Conservation (phyloP, 2,113 vertebrate genomes). For the Sciurus niger region DNA sequence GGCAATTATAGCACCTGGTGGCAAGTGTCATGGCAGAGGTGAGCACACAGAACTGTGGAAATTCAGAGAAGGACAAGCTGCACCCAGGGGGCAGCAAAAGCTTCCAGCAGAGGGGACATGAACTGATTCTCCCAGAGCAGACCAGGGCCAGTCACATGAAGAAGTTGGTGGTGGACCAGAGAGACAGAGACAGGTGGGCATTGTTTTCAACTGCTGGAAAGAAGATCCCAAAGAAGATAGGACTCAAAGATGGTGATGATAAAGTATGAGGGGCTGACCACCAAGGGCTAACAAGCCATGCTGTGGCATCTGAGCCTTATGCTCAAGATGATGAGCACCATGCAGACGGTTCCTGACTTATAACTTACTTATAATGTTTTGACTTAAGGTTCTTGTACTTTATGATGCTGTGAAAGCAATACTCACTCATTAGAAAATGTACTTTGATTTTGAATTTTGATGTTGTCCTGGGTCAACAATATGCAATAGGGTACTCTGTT, state of each 20-base stretch:
- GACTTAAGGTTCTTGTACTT: neutral
- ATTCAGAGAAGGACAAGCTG: neutral
- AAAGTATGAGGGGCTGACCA: neutral
- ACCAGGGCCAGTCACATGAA: fast-evolving
- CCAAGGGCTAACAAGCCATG: neutral
- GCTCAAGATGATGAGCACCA: neutral
- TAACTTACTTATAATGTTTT: neutral
- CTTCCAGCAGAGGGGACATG: neutral
- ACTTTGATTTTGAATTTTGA: neutral
- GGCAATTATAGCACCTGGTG: neutral
- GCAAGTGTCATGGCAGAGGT: neutral
- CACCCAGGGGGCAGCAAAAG: neutral
- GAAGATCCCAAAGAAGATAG: neutral
- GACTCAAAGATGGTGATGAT: neutral
- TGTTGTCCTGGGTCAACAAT: neutral
- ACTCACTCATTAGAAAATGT: neutral
- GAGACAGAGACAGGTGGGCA: neutral
- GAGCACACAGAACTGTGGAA: neutral
- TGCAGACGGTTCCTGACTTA: fast-evolving
- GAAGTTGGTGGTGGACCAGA: neutral
- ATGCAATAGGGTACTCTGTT: neutral
- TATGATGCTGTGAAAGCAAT: neutral
- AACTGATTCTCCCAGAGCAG: neutral
- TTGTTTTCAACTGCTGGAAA: neutral
- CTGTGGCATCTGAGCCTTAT: neutral